Percentiles rank a stretch among this genome's conserved stretches.
Conservation (phyloP, 2,888 invertebrate species). For the Drosophila histrio region DNA sequence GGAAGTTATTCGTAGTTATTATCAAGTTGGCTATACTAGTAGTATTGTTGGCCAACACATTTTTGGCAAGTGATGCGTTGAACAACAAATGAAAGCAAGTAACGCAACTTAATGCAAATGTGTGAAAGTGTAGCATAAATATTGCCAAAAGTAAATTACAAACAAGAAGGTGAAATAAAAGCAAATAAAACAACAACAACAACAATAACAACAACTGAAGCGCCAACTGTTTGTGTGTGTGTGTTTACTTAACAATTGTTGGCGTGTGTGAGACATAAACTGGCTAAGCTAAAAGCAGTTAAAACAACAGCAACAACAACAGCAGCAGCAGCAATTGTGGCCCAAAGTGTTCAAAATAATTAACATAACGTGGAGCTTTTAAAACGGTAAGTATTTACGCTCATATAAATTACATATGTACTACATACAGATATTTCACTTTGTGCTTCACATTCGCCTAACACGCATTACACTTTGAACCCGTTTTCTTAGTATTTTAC, state of each 20-base stretch:
- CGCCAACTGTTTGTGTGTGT: constrained; percentile 23
- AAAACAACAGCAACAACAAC: constrained; percentile 14
- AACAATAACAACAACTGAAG: constrained; percentile 13
- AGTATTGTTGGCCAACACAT: constrained; percentile 40
- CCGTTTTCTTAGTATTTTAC: constrained; percentile 23
- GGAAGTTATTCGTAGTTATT: constrained; percentile 29
- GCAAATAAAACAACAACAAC: constrained; percentile 4
- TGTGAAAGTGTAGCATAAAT: constrained; percentile 69
- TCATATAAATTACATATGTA: constrained; percentile 13
- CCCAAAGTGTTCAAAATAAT: constrained; percentile 32
- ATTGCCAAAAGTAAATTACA: constrained; percentile 41
- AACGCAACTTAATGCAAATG: constrained; percentile 72
- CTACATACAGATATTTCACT: constrained; percentile 22
- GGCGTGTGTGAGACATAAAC: constrained; percentile 16
- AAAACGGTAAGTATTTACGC: constrained; percentile 66
- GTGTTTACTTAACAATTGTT: constrained; percentile 37
- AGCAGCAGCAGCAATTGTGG: constrained; percentile 10
- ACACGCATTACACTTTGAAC: constrained; percentile 59
- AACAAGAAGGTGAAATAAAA: constrained; percentile 26
- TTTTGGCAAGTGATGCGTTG: constrained; percentile 69
- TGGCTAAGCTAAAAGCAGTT: constrained; percentile 15
- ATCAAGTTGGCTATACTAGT: not conserved
- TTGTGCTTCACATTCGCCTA: constrained; percentile 8
- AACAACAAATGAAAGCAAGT: constrained; percentile 51
- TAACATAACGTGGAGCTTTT: constrained; percentile 44